Percentiles rank a stretch among this genome's conserved stretches.
Conservation (phyloP, 1,140 invertebrate species). For the Drosophila sproati region DNA sequence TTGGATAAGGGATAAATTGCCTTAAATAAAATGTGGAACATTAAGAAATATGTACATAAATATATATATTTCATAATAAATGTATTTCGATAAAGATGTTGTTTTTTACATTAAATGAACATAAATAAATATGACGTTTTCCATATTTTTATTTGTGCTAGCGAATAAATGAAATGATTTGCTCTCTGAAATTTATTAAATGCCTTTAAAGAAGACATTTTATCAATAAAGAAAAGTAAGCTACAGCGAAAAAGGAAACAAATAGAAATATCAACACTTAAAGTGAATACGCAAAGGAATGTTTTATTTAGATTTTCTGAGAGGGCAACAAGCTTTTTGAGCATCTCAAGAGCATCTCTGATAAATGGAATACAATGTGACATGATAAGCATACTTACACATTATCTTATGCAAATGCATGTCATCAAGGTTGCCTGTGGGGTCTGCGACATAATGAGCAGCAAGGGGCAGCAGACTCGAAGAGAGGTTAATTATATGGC, state of each 20-base stretch:
- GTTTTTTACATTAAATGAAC: too few relatives aligned
- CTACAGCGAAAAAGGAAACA: not conserved
- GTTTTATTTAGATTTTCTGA: not conserved
- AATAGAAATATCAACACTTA: conserved; percentile 26
- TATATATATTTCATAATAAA: too few relatives aligned
- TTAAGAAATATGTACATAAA: too few relatives aligned
- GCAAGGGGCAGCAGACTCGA: conserved; percentile 37
- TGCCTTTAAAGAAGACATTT: too few relatives aligned
- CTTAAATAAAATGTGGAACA: not conserved
- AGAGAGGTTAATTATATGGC: conserved; percentile 61
- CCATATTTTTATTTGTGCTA: too few relatives aligned
- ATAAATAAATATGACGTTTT: too few relatives aligned
- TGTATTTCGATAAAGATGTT: too few relatives aligned
- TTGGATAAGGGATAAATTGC: not conserved
- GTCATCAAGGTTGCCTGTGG: conserved; percentile 65
- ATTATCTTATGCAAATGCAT: conserved; percentile 68
- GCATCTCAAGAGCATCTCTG: conserved; percentile 3
- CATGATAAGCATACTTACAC: conserved; percentile 50
- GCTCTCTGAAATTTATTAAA: too few relatives aligned
- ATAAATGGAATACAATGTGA: conserved; percentile 44
- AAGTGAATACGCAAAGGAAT: conserved; percentile 1
- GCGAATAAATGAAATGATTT: too few relatives aligned
- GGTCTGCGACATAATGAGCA: conserved; percentile 77
- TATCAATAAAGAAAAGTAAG: too few relatives aligned
- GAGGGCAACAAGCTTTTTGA: not conserved